These are phyloP conservation scores for Patiria miniata DNA, from an alignment of 35 echinoderm and acorn worm genomes.

Conservation along the genomic window DNA sequence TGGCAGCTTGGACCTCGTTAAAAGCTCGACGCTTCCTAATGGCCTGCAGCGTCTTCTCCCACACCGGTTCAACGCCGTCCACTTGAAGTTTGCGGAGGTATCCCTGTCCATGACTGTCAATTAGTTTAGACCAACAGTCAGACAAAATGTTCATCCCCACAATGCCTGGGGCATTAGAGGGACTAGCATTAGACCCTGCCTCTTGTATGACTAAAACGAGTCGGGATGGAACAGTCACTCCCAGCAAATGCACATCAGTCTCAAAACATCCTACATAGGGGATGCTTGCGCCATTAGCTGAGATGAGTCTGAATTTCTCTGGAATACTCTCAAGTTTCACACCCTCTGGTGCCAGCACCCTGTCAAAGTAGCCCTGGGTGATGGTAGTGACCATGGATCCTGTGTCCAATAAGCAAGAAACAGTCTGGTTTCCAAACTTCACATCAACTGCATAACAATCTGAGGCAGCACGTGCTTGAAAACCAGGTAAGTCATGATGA, in stretches of 20 bases:
- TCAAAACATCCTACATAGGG: constrained; percentile 9
- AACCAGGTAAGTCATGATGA: not conserved
- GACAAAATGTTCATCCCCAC: not conserved
- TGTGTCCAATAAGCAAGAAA: not conserved
- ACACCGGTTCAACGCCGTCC: not conserved
- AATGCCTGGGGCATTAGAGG: not conserved
- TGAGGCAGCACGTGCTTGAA: not conserved
- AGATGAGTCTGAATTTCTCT: not conserved
- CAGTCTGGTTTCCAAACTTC: not conserved
- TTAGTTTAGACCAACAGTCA: not conserved
- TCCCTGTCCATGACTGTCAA: too few relatives aligned
- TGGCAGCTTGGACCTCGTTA: not conserved
- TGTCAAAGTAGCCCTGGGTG: not conserved
- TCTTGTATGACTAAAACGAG: not conserved
- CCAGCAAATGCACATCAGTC: not conserved
- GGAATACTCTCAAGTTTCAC: not conserved
- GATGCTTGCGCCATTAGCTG: not conserved
- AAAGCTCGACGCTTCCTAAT: not conserved
- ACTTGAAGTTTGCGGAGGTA: too few relatives aligned
- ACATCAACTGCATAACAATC: not conserved
- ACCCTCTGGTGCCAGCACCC: not conserved
- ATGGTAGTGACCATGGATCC: not conserved
- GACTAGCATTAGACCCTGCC: not conserved
- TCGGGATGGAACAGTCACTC: not conserved
- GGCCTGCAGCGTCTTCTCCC: not conserved